Evolutionary conservation across 2,888 invertebrate species (phyloP).

Genomic region (Gandaritis pyraliata): DNA sequence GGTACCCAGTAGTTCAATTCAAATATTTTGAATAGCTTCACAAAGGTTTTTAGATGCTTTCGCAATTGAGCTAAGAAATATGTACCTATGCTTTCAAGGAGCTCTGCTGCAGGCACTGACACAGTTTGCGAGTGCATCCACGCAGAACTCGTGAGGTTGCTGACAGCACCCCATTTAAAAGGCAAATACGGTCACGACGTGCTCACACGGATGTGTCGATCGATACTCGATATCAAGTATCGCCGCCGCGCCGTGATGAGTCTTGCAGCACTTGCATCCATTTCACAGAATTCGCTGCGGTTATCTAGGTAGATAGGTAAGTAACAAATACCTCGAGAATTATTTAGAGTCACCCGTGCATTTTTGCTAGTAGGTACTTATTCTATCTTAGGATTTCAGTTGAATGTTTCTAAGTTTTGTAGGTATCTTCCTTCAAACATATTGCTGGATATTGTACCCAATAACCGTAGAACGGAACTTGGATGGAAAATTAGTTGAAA

Average conservation of each 20-base stretch:
- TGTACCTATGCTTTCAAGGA: slow-evolving; percentile 44
- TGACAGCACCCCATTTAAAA: slow-evolving; percentile 73
- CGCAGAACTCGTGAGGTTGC: slow-evolving; percentile 74
- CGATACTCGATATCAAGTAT: slow-evolving; percentile 54
- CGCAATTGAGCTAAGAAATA: slow-evolving; percentile 25
- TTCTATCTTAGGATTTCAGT: too few species aligned
- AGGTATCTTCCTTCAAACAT: too few species aligned
- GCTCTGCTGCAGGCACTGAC: slow-evolving; percentile 61
- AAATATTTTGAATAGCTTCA: too few species aligned
- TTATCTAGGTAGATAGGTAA: slow-evolving; percentile 17
- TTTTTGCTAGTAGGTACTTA: too few species aligned
- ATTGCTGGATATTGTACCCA: too few species aligned
- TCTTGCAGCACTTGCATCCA: slow-evolving; percentile 51
- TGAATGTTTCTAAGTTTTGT: too few species aligned
- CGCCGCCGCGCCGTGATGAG: slow-evolving; percentile 50
- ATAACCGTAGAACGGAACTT: too few species aligned
- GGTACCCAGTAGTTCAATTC: too few species aligned
- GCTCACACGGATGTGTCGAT: slow-evolving; percentile 61
- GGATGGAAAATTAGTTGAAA: too few species aligned
- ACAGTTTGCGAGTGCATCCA: slow-evolving; percentile 70
- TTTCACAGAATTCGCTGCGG: slow-evolving; percentile 42
- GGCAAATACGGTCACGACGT: slow-evolving; percentile 78
- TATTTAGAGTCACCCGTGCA: not conserved
- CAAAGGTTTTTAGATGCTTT: slow-evolving; percentile 24
- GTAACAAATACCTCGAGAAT: not conserved